Conservation (phyloP, 2,113 vertebrate species). For the Trematomus loennbergii region DNA sequence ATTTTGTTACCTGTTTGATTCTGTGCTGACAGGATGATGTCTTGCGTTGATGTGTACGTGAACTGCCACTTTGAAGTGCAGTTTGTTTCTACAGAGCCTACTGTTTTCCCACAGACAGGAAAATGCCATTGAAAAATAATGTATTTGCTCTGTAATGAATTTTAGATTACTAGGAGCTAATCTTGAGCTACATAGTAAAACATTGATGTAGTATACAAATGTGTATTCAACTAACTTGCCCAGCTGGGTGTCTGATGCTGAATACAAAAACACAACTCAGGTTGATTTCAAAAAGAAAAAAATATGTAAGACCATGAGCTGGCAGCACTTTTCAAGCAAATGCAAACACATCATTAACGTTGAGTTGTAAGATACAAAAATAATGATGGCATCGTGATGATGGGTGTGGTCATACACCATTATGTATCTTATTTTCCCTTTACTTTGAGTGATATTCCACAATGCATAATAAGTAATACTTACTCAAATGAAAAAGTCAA, state of each 20-base stretch:
- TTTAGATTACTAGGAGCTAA: background rate
- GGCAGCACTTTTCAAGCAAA: background rate
- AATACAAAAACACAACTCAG: background rate
- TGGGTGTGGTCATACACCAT: background rate
- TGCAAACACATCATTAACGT: background rate
- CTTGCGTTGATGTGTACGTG: background rate
- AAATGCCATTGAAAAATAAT: background rate
- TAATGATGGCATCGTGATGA: too few relatives aligned
- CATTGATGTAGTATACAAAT: background rate
- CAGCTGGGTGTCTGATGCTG: background rate
- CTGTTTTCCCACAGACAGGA: background rate
- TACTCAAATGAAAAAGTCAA: too few relatives aligned
- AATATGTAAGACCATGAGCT: background rate
- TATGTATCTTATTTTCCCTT: background rate
- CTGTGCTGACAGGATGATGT: background rate
- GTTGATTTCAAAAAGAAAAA: background rate
- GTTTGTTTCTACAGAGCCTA: background rate
- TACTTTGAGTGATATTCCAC: too few relatives aligned
- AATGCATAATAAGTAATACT: too few relatives aligned
- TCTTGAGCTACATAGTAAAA: background rate
- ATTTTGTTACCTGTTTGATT: background rate
- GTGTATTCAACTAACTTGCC: background rate
- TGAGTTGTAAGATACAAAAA: background rate
- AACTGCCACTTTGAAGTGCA: background rate
- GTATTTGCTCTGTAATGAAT: background rate